Conservation (phyloP, 2,888 invertebrate genomes). For the Cryptophagus acutangulus region DNA sequence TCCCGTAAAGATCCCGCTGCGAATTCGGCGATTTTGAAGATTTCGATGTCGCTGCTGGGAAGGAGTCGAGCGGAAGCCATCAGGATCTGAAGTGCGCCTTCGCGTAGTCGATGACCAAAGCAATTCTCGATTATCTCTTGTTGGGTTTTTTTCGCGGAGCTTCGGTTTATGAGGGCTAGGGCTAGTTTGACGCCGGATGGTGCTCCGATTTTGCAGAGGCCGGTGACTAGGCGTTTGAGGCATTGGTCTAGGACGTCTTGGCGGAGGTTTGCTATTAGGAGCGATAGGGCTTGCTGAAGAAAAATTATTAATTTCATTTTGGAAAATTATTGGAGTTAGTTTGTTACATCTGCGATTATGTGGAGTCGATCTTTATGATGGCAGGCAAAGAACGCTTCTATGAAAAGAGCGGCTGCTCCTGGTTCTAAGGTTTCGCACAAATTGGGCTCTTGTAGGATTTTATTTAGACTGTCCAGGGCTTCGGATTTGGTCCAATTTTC, state of each 20-base stretch:
- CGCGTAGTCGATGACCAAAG: constrained; percentile 30
- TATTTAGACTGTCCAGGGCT: constrained; percentile 28
- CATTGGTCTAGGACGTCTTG: constrained; percentile 42
- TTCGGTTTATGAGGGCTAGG: constrained; percentile 51
- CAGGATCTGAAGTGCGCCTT: constrained; percentile 43
- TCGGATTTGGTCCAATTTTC: constrained; percentile 29
- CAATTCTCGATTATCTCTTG: constrained; percentile 48
- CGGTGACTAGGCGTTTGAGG: constrained; percentile 46
- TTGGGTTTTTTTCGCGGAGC: constrained; percentile 45
- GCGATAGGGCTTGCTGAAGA: constrained; percentile 37
- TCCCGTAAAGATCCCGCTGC: constrained; percentile 44
- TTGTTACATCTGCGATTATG: constrained; percentile 29
- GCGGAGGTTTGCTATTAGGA: constrained; percentile 35
- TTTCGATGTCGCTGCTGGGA: constrained; percentile 71
- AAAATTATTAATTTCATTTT: too few relatives aligned
- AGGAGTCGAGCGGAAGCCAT: constrained; percentile 74
- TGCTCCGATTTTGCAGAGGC: constrained; percentile 49
- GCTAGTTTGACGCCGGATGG: constrained; percentile 51
- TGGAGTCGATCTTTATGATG: constrained; percentile 29
- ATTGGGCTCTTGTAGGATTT: constrained; percentile 30
- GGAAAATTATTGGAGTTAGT: too few relatives aligned
- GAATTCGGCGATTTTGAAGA: constrained; percentile 42
- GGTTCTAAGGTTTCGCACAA: constrained; percentile 29
- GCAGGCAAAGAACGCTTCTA: constrained; percentile 31
- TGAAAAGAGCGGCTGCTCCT: constrained; percentile 29